phyloP scores from a whole-genome alignment of 2,113 vertebrate species.

The Brachypteracias leptosomus region DNA sequence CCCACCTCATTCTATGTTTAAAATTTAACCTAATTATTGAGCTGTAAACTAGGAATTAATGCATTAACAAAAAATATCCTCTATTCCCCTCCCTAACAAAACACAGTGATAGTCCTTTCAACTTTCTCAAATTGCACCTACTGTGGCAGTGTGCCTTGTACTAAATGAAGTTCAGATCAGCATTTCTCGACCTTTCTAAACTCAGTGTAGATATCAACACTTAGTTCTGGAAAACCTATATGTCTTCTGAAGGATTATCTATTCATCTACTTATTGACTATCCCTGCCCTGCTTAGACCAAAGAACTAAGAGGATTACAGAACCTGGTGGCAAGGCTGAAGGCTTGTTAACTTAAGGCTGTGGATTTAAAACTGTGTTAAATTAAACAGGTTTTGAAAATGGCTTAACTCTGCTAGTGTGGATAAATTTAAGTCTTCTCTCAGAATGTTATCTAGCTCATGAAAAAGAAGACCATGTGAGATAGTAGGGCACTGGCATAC shows the following conservation, averaged over 20 bases:
- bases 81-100: neutral
- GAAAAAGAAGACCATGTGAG: neutral
- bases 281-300: neutral
- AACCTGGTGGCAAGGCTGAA: conserved; percentile 32
- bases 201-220: neutral
- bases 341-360: conserved; percentile 56
- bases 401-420: conserved; percentile 3
- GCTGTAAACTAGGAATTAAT: neutral
- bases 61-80: neutral
- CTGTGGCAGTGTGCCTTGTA: neutral
- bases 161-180: neutral
- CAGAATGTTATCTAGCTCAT: neutral
- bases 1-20: neutral
- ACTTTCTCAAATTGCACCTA: neutral
- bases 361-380: conserved; percentile 60
- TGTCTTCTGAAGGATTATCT: conserved; percentile 25
- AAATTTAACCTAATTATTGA: neutral
- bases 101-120: neutral
- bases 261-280: conserved; percentile 46
- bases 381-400: conserved; percentile 56
- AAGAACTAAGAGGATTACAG: conserved; percentile 51
- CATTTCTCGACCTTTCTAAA: neutral
- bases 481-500: neutral
- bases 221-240: neutral
- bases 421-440: conserved; percentile 30